Evolutionary conservation across 2,113 vertebrate species (phyloP), one percentile per base, ranked within the genome.

Genomic region (Corythornis cristatus): DNA sequence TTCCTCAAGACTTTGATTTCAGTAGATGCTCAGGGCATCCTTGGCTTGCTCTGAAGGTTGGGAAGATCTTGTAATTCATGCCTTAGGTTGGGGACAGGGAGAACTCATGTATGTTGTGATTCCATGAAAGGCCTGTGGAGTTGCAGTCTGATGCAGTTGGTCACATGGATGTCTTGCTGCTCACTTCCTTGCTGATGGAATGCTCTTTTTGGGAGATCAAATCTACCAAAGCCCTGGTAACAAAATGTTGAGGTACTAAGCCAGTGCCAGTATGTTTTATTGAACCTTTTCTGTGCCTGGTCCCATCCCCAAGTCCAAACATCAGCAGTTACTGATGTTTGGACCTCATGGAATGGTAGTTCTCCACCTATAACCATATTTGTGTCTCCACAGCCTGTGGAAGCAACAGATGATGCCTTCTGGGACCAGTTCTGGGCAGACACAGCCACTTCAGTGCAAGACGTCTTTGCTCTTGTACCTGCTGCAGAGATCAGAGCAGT

Each of bases 391-490:
- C 95, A 99, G 99, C 99, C 99, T 0, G 99, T 99, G 90, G 99
- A 99, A 94, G 99, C 99, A 90, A 99, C 99, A 0, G 99, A 99
- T 62, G 99, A 99, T 87, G 99, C 98, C 35, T 99, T 99, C 90
- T 99, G 99, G 99, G 99, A 99, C 97, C 99, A 99, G 97, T 99
- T 99, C 97, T 99, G 99, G 99, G 98, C 99, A 31, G 99, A 99
- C 96, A 98, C 98, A 12, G 98, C 98, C 95, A 99, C 99, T 58
- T 99, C 99, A 1, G 99, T 99, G 81, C 99, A 99, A 97, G 99
- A 99, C 92, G 99, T 99, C 81, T 99, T 99, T 93, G 99, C 99
- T 1, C 96, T 99, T 87, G 99, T 99, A 87, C 99, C 99, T 12
- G 99, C 99, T 31, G 99, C 99, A 6, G 99, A 99, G 98, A 99